Evolutionary conservation across 2,113 vertebrate genomes (phyloP).

Genomic region (Triplophysa siluroides): DNA sequence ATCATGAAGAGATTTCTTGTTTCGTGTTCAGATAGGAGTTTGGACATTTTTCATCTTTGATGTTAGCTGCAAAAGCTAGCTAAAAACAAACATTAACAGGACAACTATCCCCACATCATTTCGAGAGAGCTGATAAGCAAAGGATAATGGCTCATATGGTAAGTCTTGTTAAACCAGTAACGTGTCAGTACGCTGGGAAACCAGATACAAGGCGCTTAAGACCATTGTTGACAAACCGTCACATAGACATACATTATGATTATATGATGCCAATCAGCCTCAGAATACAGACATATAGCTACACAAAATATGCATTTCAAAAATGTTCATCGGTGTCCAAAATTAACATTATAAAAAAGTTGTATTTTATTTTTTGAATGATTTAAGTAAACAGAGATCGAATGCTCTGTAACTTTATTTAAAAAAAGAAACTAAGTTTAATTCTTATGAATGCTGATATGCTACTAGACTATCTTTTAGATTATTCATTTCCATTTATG

Average conservation of each 20-base stretch:
- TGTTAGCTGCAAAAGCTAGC: constrained; percentile 84
- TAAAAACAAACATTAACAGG: constrained; percentile 71
- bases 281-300: constrained; percentile 5
- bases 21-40: constrained; percentile 52
- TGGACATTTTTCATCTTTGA: constrained; percentile 88
- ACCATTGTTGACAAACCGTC: constrained; percentile 36
- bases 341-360: neutral
- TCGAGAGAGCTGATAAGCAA: constrained; percentile 40
- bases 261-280: neutral
- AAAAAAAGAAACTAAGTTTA: no score
- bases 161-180: constrained; percentile 33
- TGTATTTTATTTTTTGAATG: no score
- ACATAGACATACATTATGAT: constrained; percentile 20
- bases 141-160: constrained; percentile 22
- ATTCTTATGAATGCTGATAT: no score
- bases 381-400: no score
- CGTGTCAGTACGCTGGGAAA: constrained; percentile 31
- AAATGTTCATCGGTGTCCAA: constrained; percentile 6
- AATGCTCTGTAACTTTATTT: no score
- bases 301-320: no score
- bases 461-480: no score
- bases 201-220: constrained; percentile 18
- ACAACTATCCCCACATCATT: constrained; percentile 53
- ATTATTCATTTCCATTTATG: no score
- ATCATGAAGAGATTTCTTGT: constrained; percentile 52